These are phyloP conservation scores for Pungitius pungitius DNA, from an alignment of 2,113 vertebrate genomes.

Conservation along the genomic window DNA sequence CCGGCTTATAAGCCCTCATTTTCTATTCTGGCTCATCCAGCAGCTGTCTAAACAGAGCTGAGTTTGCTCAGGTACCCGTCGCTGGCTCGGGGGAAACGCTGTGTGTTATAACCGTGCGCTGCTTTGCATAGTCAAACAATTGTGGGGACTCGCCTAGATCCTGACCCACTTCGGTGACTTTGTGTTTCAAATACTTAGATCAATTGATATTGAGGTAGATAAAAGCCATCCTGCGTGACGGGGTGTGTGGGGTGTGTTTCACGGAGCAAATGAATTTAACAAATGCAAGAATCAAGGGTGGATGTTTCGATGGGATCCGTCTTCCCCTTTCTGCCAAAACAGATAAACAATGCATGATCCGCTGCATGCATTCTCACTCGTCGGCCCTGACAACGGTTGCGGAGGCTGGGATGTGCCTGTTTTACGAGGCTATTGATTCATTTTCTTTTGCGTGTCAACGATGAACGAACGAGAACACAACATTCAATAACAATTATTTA, in stretches of 20 bases:
- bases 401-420: background rate
- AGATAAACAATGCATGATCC: conserved; percentile 37
- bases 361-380: conserved; percentile 16
- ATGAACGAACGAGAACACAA: conserved; percentile 26
- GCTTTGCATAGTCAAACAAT: conserved; percentile 65
- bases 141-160: conserved; percentile 44
- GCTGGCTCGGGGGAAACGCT: conserved; percentile 42
- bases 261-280: conserved; percentile 45
- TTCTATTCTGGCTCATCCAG: conserved; percentile 70
- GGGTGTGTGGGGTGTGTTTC: conserved; percentile 33
- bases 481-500: conserved; percentile 25
- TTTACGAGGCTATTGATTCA: conserved; percentile 15
- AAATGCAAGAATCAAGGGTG: conserved; percentile 37
- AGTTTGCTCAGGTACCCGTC: conserved; percentile 71
- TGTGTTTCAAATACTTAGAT: conserved; percentile 69
- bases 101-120: conserved; percentile 48
- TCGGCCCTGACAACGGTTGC: background rate
- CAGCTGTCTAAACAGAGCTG: conserved; percentile 74
- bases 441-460: conserved; percentile 31
- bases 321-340: conserved; percentile 12
- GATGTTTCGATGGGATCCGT: conserved; percentile 33
- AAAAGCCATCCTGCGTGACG: conserved; percentile 29
- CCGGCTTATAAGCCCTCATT: conserved; percentile 68
- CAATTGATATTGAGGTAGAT: conserved; percentile 55
- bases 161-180: conserved; percentile 67